A percentile compares a stretch with the other conserved stretches of the same genome.
Conservation (phyloP, 2,888 invertebrate genomes). For the Heteropelma amictum region DNA sequence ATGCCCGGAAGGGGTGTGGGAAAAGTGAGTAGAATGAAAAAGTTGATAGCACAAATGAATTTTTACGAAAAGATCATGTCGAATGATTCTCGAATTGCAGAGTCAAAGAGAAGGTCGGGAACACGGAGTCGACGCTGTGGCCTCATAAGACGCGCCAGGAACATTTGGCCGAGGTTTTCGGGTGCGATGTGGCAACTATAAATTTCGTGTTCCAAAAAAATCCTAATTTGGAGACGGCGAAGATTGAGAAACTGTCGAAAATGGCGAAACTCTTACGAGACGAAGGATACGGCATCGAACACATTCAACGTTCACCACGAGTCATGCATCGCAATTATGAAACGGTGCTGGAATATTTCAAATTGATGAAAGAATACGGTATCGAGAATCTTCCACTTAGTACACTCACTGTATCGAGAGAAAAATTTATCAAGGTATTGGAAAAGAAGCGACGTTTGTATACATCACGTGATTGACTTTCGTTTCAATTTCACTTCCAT, state of each 20-base stretch:
- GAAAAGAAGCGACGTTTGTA: too few species aligned
- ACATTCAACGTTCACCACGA: conserved; percentile 8
- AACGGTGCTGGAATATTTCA: neutral
- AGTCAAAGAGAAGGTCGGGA: conserved; percentile 30
- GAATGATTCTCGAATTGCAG: conserved; percentile 1
- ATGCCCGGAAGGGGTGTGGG: neutral
- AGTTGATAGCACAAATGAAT: neutral
- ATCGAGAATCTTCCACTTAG: neutral
- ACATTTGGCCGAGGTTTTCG: conserved; percentile 19
- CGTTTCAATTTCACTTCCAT: neutral
- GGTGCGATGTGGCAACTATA: conserved; percentile 13
- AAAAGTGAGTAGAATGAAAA: conserved; percentile 18
- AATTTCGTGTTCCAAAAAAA: neutral
- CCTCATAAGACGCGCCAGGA: neutral
- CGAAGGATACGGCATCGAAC: conserved; percentile 43
- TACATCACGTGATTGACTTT: neutral
- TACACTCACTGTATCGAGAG: accelerated
- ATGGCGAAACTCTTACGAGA: neutral
- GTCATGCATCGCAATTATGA: neutral
- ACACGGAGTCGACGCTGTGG: neutral
- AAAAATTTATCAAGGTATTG: too few species aligned
- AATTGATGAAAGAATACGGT: neutral
- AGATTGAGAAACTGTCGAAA: neutral
- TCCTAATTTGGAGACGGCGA: neutral
- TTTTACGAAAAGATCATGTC: neutral